Base-by-base conservation (phyloP, 2,797 vertebrate genomes). In the Microctenopoma lineatum region DNA sequence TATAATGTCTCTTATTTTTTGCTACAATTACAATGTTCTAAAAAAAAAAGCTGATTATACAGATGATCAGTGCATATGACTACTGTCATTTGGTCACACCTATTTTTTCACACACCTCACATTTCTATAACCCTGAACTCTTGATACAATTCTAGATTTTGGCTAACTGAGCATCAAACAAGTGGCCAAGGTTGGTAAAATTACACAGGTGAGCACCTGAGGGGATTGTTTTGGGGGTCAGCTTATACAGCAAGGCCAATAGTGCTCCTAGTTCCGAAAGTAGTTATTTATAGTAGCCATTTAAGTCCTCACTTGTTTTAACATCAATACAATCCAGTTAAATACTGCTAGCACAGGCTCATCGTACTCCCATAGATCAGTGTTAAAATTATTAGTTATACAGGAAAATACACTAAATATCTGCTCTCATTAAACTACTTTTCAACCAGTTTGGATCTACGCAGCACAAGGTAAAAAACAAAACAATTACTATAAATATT, bases 61-160 rank as follows among this genome's bases (percentile, higher is more conserved):
- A 87, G 73, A 87, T 66, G 78, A 90, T 90, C 86, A 91, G 90
- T 92, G 90, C 88, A 84, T 84, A 84, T 86, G 84, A 91, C 87
- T 77, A 79, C 62, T 61, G 72, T 81, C 80, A 74, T 85, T 78
- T 84, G 82, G 67, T 85, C 81, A 72, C 78, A 76, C 69, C 64
- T 79, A 72, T 71, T 75, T 73, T 72, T 54, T 78, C 77, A 76
- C 70, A 81, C 66, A 62, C 75, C 58, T 78, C 67, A 73, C 77
- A 73, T 78, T 79, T 83, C 73, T 83, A 80, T 70, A 85, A 89
- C 73, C 86, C 82, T 83, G 75, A 87, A 90, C 78, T 81, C 70
- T 75, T 34, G 16, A 70, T 80, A 80, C 81, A 90, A 85, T 79
- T 86, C 75, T 84, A 89, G 77, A 84, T 83, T 75, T 75, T 57